Evolutionary conservation across 2,113 vertebrate species (phyloP).

Genomic region (Ailurus styani): DNA sequence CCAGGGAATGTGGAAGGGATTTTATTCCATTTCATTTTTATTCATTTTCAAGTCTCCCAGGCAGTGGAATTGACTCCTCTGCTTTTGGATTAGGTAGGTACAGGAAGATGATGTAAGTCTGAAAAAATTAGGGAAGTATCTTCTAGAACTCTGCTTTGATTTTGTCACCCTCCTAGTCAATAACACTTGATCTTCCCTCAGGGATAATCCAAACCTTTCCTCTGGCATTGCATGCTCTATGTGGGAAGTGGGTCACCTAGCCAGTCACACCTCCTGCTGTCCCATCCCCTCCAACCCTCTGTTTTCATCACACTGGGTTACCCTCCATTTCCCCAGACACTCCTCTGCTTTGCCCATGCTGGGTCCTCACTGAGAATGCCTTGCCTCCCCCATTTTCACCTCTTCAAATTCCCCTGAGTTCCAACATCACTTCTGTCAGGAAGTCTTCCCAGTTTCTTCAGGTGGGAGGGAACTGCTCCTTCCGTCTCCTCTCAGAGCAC

Average conservation of each 20-base stretch:
- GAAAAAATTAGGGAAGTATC: background rate
- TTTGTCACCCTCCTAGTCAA: background rate
- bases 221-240: background rate
- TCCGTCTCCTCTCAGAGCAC: background rate
- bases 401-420: background rate
- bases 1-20: background rate
- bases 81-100: background rate
- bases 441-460: background rate
- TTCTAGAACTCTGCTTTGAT: background rate
- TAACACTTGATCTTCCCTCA: background rate
- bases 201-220: background rate
- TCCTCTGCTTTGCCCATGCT: fast-evolving
- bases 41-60: background rate
- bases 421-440: background rate
- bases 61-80: background rate
- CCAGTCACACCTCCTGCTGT: fast-evolving
- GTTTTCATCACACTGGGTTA: background rate
- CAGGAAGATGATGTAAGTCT: background rate
- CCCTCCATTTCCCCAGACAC: background rate
- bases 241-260: background rate
- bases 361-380: background rate
- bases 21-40: background rate
- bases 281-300: background rate
- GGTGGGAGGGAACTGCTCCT: background rate
- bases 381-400: background rate